Evolutionary conservation across 1,140 invertebrate genomes (phyloP), one percentile per base, ranked within the genome.

Genomic region (Eumaeus atala): DNA sequence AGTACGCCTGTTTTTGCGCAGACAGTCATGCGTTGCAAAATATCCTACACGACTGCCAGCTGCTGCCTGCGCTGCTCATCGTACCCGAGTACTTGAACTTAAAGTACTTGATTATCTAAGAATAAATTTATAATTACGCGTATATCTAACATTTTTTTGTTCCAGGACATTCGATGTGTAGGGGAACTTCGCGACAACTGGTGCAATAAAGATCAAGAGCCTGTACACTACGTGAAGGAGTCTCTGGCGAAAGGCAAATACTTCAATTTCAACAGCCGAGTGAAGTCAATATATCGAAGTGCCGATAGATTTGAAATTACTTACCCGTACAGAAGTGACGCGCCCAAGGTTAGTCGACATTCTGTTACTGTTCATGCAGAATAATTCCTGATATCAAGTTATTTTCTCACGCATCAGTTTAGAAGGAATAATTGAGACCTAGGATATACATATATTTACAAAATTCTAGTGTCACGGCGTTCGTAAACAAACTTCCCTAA

Each of bases 151-250:
- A 11, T 21, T 52, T 36, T 52, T 53, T 69, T 59, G 33, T 70
- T 66, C 18, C 61, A 73, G 70, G 21, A 37, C n/a, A 14, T 44
- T n/a, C 59, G 59, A n/a, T 66, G 63, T 52, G 42, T 51, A 28
- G 34, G 17, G 9, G 28, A 42, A 9, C 34, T 9, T 1, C 35
- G 44, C 36, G 74, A 77, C 58, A 52, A 56, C 17, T 77, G 72
- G 74, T 77, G 74, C 56, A 50, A 58, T 5, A 35, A 44, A 8
- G 17, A 67, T 2, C 56, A 49, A 16, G 73, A 74, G 38, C 28
- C 21, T 5, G 8, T 59, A 9, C 37, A 12, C n/a, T 37, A n/a
- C 35, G 10, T 47, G 7, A 21, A 40, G 8, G 37, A 57, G 0
- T 17, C 48, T 9, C 42, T 38, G 21, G 59, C 50, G 8, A 6